Conservation (phyloP, 2,113 vertebrate species). For the Acanthochromis polyacanthus region DNA sequence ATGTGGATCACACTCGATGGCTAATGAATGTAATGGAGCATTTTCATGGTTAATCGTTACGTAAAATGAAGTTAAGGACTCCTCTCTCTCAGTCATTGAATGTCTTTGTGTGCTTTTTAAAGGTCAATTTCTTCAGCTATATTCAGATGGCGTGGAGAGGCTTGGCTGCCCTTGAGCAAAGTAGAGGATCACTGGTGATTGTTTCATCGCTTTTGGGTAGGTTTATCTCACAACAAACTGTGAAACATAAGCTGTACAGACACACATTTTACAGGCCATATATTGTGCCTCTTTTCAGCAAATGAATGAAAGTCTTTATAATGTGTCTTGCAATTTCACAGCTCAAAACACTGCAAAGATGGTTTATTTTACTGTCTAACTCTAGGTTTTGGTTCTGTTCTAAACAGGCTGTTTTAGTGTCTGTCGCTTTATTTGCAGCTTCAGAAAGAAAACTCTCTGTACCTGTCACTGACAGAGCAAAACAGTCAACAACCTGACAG, state of each 20-base stretch:
- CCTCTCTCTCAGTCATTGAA: slow-evolving; percentile 13
- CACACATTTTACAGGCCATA: not conserved
- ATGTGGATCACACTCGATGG: slow-evolving; percentile 83
- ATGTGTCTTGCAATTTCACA: too few species aligned
- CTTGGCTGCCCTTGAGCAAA: slow-evolving; percentile 85
- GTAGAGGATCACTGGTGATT: slow-evolving; percentile 86
- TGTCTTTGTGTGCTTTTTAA: slow-evolving; percentile 46
- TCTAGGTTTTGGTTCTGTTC: too few species aligned
- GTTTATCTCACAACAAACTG: slow-evolving; percentile 34
- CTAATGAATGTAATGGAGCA: slow-evolving; percentile 87
- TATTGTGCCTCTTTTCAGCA: too few species aligned
- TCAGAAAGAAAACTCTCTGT: too few species aligned
- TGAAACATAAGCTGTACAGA: not conserved
- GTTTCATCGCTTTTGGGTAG: slow-evolving; percentile 90
- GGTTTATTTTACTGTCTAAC: too few species aligned
- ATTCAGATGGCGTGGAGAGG: slow-evolving; percentile 86
- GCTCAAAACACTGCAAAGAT: too few species aligned
- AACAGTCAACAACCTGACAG: too few species aligned
- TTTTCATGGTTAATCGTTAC: not conserved
- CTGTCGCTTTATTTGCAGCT: too few species aligned
- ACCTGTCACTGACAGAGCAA: too few species aligned
- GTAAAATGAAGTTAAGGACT: not conserved
- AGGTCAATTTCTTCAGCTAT: slow-evolving; percentile 94
- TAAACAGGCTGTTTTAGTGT: too few species aligned
- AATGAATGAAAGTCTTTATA: too few species aligned